phyloP scores from a whole-genome alignment of 2,797 vertebrate genomes.

The Oreochromis mossambicus region DNA sequence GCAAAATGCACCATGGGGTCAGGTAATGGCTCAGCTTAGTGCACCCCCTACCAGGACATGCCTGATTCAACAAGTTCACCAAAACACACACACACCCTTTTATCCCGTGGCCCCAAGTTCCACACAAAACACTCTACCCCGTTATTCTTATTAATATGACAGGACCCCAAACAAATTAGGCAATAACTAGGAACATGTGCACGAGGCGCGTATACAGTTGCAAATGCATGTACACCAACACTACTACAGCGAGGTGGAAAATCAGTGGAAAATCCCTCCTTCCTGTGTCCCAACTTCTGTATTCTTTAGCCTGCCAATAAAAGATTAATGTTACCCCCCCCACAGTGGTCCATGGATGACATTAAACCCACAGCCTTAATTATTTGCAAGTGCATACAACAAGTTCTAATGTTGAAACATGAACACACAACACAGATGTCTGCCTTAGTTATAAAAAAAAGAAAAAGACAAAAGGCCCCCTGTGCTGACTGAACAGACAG shows the following conservation, averaged over 20 bases:
- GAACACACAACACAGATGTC: conserved; percentile 38
- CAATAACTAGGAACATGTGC: conserved; percentile 14
- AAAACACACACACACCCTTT: conserved; percentile 57
- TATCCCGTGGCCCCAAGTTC: conserved; percentile 28
- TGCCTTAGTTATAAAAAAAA: not conserved
- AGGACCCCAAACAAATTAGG: conserved; percentile 60
- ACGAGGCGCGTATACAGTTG: not conserved
- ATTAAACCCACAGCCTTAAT: not conserved
- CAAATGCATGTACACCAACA: not conserved
- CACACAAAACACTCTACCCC: conserved; percentile 42
- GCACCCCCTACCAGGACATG: conserved; percentile 58
- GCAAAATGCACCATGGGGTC: conserved; percentile 48
- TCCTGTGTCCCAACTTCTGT: not conserved
- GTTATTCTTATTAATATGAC: conserved; percentile 56
- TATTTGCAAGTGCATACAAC: not conserved
- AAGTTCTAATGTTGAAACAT: not conserved
- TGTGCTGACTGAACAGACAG: conserved; percentile 42
- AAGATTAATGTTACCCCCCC: not conserved
- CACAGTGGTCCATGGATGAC: not conserved
- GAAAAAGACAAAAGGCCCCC: conserved; percentile 35
- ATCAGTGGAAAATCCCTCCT: not conserved
- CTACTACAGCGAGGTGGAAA: not conserved
- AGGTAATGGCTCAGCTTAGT: conserved; percentile 51
- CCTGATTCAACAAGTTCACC: conserved; percentile 66
- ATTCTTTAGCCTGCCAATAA: not conserved